phyloP scores from a whole-genome alignment of 2,797 vertebrate species.

The Podarcis siculus region DNA sequence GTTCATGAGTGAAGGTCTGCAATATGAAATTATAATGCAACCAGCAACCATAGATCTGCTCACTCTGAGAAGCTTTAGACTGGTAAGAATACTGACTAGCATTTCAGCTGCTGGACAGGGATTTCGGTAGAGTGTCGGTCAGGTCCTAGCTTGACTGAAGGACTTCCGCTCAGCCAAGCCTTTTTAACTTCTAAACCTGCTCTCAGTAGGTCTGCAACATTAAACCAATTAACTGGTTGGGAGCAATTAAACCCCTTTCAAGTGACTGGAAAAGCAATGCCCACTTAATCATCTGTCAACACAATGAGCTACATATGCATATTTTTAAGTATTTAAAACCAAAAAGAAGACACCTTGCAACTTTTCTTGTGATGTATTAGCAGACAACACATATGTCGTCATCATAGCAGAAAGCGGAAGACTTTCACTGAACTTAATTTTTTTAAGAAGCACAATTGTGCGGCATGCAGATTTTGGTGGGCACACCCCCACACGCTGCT shows the following conservation, averaged over 20 bases:
- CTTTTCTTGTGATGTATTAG: background rate
- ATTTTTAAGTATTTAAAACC: background rate
- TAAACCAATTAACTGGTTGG: background rate
- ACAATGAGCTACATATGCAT: too few species aligned
- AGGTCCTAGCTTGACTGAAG: too few species aligned
- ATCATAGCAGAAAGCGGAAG: background rate
- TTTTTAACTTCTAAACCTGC: background rate
- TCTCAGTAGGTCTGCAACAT: background rate
- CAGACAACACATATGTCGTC: background rate
- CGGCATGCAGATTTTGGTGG: background rate
- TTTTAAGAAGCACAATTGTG: background rate
- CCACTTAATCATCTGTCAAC: background rate
- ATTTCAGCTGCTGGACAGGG: constrained; percentile 31
- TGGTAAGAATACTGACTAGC: background rate
- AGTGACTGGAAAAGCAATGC: background rate
- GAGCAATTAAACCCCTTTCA: background rate
- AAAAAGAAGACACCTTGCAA: background rate
- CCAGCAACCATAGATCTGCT: background rate
- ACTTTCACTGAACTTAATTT: background rate
- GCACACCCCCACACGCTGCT: background rate
- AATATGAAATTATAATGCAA: background rate
- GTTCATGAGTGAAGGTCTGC: background rate
- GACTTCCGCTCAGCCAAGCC: background rate
- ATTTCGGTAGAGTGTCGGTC: background rate
- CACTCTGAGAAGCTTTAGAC: too few species aligned